Evolutionary conservation across 1,140 invertebrate genomes (phyloP).

Genomic region (Drosophila bocqueti): DNA sequence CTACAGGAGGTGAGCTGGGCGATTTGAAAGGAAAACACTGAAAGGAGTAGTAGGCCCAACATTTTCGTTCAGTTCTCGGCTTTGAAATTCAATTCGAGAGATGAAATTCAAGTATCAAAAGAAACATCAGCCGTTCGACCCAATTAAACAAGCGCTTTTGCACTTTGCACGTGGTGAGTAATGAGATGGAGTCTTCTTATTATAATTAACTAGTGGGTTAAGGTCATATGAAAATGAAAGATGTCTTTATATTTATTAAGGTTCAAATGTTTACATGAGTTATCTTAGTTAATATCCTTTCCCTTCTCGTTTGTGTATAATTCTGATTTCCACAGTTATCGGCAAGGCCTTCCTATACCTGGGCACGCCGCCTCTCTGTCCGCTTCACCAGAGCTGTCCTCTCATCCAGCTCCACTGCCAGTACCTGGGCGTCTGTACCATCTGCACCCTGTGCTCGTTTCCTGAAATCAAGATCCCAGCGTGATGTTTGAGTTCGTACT

Average conservation of each 20-base stretch:
- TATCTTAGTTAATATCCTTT: neutral
- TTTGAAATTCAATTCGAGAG: slow-evolving; percentile 50
- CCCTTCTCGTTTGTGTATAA: neutral
- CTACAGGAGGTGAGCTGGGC: slow-evolving; percentile 10
- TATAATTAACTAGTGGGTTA: neutral
- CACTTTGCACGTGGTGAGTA: slow-evolving; percentile 49
- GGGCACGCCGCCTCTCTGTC: slow-evolving; percentile 41
- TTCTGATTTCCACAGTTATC: slow-evolving; percentile 21
- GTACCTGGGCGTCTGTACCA: slow-evolving; percentile 19
- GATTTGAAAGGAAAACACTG: slow-evolving; percentile 3
- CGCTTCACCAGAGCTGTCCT: slow-evolving; percentile 28
- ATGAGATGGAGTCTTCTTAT: neutral
- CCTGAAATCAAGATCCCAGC: neutral
- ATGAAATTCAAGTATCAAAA: slow-evolving; percentile 80
- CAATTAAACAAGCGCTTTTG: slow-evolving; percentile 54
- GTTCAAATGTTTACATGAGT: no score
- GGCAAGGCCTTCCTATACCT: slow-evolving; percentile 48
- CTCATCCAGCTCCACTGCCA: slow-evolving; percentile 27
- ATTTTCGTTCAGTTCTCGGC: neutral
- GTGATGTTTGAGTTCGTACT: slow-evolving; percentile 47
- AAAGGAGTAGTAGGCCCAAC: slow-evolving; percentile 19
- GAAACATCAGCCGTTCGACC: slow-evolving; percentile 53
- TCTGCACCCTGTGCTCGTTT: slow-evolving; percentile 22
- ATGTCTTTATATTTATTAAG: neutral
- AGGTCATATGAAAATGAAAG: neutral